phyloP scores from a whole-genome alignment of 2,888 invertebrate genomes.

The Ennomos quercinarius region DNA sequence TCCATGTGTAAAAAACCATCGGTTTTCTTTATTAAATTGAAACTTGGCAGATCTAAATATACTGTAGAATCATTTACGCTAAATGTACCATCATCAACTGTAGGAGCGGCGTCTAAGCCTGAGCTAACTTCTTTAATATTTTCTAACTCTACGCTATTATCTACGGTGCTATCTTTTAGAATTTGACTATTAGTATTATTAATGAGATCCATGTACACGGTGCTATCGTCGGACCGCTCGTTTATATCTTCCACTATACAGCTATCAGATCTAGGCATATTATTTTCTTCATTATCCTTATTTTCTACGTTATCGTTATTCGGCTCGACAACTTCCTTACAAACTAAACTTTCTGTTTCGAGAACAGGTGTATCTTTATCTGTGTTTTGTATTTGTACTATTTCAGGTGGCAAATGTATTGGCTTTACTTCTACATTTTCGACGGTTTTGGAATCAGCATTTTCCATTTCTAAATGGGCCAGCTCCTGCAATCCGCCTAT shows the following conservation, averaged over 20 bases:
- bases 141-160: slow-evolving; percentile 35
- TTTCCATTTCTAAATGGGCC: slow-evolving; percentile 17
- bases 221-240: slow-evolving; percentile 54
- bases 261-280: slow-evolving; percentile 50
- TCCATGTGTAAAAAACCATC: slow-evolving; percentile 68
- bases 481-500: slow-evolving; percentile 36
- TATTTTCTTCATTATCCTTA: slow-evolving; percentile 37
- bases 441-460: slow-evolving; percentile 40
- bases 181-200: slow-evolving; percentile 61
- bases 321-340: slow-evolving; percentile 37
- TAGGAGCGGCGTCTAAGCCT: slow-evolving; percentile 38
- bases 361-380: slow-evolving; percentile 44
- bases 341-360: slow-evolving; percentile 38
- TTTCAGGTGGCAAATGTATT: slow-evolving; percentile 62
- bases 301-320: slow-evolving; percentile 37
- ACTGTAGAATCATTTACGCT: slow-evolving; percentile 70
- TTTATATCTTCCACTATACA: slow-evolving; percentile 36
- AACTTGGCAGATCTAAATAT: slow-evolving; percentile 76
- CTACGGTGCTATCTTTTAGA: slow-evolving; percentile 50
- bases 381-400: slow-evolving; percentile 79
- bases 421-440: slow-evolving; percentile 43
- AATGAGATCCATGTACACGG: slow-evolving; percentile 75
- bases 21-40: slow-evolving; percentile 56
- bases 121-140: slow-evolving; percentile 26
- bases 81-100: slow-evolving; percentile 45